phyloP scores from a whole-genome alignment of 2,113 vertebrate species.

The Barbus barbus region DNA sequence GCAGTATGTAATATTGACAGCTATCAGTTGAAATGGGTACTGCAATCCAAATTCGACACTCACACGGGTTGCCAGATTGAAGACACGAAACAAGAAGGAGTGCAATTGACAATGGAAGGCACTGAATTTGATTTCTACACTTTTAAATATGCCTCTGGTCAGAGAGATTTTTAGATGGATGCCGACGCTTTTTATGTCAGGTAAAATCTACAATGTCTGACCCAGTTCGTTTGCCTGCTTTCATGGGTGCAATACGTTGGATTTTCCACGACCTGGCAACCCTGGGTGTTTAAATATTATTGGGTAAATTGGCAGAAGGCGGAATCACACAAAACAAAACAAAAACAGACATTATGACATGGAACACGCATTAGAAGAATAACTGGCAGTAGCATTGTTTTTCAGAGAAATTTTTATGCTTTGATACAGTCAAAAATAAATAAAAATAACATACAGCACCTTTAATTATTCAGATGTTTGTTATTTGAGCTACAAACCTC shows the following conservation, averaged over 20 bases:
- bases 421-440: too few species aligned
- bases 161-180: background rate
- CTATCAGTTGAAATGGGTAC: background rate
- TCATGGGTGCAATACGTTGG: too few species aligned
- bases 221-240: too few species aligned
- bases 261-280: background rate
- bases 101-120: background rate
- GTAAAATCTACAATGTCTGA: too few species aligned
- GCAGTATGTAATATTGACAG: background rate
- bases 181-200: background rate
- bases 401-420: too few species aligned
- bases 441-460: too few species aligned
- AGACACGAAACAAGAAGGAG: background rate
- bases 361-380: too few species aligned
- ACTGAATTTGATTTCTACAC: background rate
- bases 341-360: too few species aligned
- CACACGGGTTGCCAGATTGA: background rate
- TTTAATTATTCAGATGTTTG: background rate
- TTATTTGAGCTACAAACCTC: background rate
- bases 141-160: background rate
- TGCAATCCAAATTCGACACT: background rate
- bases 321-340: too few species aligned
- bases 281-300: background rate
- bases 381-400: too few species aligned
- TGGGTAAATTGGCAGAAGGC: background rate